Conservation (phyloP, 2,113 vertebrate genomes). For the Halichoeres trimaculatus region DNA sequence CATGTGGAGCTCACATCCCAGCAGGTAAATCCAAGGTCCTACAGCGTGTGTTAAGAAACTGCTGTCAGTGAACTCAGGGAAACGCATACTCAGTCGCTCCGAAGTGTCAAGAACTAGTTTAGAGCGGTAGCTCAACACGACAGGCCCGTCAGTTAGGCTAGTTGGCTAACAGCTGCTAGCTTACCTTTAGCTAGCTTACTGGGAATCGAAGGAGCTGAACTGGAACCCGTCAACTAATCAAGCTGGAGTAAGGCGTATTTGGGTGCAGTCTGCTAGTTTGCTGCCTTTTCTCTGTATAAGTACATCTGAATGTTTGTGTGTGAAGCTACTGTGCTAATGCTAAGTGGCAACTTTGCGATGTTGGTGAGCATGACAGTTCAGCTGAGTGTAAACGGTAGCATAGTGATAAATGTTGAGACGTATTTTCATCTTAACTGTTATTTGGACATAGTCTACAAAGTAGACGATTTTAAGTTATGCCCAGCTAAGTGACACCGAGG, state of each 20-base stretch:
- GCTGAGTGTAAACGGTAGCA: not conserved
- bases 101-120: constrained; percentile 10
- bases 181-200: constrained; percentile 33
- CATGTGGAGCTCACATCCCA: constrained; percentile 95
- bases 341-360: constrained; percentile 36
- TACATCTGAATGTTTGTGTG: rapidly evolving
- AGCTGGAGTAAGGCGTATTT: not conserved
- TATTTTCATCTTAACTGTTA: not conserved
- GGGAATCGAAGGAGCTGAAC: not conserved
- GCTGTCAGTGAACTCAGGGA: not conserved
- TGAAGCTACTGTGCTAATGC: constrained; percentile 22
- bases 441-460: not conserved
- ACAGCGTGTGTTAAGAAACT: not conserved
- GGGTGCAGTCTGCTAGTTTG: not conserved
- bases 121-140: constrained; percentile 2
- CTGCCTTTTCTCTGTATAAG: not conserved
- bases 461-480: rapidly evolving
- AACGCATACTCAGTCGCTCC: not conserved
- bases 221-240: not conserved
- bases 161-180: constrained; percentile 62
- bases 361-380: constrained; percentile 55
- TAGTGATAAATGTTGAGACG: not conserved
- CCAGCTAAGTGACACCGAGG: not conserved
- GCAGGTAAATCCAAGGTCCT: constrained; percentile 83
- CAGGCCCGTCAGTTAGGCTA: constrained; percentile 59